Base-by-base conservation (phyloP, 2,888 invertebrate species). In the Panzeria rudis region DNA sequence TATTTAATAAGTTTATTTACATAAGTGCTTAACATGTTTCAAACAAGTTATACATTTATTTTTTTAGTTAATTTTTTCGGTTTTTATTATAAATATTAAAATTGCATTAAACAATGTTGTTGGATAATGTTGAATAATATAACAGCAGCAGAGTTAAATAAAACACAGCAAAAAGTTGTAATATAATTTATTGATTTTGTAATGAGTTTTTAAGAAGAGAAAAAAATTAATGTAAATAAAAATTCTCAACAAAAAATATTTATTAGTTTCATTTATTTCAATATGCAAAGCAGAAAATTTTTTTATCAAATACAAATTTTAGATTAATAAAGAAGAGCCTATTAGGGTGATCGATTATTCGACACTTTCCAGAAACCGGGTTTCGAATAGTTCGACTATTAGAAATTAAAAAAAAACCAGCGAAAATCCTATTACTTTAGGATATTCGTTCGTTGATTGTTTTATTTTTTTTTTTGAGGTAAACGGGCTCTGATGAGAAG, bases 11-110 rank as follows among this genome's bases (percentile, higher is more conserved):
- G 20, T 68, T 82, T 54, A 54, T 47, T 76, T 59, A n/a, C n/a
- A n/a, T n/a, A 35, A 59, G 25, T 52, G 52, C 61, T 81, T 54
- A 61, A 69, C 68, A 25, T 59, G 52, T 35, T 54, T 69, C 25
- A 82, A 82, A 82, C 62, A 69, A 69, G 75, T 76, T 81, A 54
- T 66, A 62, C 64, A 47, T 52, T 77, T 56, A 79, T 62, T 64
- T 72, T 50, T 66, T 50, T 54, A 41, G 23, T 78, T 13, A 2
- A 54, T 61, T 56, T 47, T 64, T n/a, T 41, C 41, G 5, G 13
- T 35, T 52, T 44, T 54, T 32, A 25, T 32, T 44, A 29, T 47
- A 44, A 54, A 68, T 68, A 72, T 66, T 66, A 13, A 72, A 80
- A 47, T 71, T 64, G 41, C 62, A 78, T 50, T 78, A 50, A 64